Base-by-base conservation (phyloP, 2,113 vertebrate genomes). In the Sapajus apella region DNA sequence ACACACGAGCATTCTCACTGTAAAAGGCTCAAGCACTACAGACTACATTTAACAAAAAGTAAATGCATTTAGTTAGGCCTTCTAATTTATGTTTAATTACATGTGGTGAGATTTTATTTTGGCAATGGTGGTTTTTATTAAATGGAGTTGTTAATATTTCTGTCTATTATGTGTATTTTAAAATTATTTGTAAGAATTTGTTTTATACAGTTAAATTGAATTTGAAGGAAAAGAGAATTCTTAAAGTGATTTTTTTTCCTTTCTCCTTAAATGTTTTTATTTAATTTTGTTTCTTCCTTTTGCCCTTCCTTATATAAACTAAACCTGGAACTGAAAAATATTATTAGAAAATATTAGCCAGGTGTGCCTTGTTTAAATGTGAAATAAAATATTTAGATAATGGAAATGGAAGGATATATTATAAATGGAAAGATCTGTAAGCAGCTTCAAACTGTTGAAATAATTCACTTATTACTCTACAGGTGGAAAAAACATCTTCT, bases 11-110 rank as follows among this genome's bases (percentile, higher is more conserved):
- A 83, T 91, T 93, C 21, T 93, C 10, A 87, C 50, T 88, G 5
- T 95, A 80, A 90, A 87, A 95, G 40, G 2, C 72, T 79, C 14
- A 96, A 88, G 14, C 61, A 76, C 43, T 79, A 27, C 12, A 92
- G 56, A 90, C 81, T 95, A 56, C 23, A 58, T 80, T 86, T 92
- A 95, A 32, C 43, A 83, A 76, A 91, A 96, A 86, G 72, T 79
- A 86, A 21, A 18, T 93, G 16, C 3, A 83, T 68, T 73, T 94
- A 66, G 47, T 7, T 89, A 21, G 61, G 18, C 23, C 21, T 95
- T 90, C 5, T 94, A 58, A 68, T 40, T 92, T 77, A 25, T 0
- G 7, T 52, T 94, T 91, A 75, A 8, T 47, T 83, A 40, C 43
- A 18, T 89, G 16, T 70, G 81, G 37, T 30, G n/a, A 79, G 18